phyloP scores from a whole-genome alignment of 2,113 vertebrate species.

The Mystacornis crossleyi region DNA sequence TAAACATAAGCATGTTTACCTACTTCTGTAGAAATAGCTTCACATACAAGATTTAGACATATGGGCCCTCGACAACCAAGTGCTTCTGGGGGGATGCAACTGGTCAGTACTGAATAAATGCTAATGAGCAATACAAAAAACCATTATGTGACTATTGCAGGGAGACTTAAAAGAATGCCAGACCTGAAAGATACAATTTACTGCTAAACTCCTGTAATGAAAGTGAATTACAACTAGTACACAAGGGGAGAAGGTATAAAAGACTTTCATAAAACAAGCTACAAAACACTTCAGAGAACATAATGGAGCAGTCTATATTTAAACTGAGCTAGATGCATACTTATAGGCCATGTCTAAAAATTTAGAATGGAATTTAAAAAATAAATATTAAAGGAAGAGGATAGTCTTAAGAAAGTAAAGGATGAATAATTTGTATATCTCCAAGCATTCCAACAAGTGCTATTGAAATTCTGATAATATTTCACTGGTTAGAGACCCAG shows the following conservation, averaged over 20 bases:
- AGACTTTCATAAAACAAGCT: background rate
- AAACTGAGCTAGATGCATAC: background rate
- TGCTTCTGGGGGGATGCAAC: background rate
- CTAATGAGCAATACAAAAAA: background rate
- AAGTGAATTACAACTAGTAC: background rate
- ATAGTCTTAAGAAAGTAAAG: background rate
- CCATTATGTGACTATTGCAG: rapidly evolving
- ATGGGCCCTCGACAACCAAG: background rate
- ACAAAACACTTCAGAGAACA: background rate
- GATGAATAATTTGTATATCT: background rate
- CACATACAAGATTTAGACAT: background rate
- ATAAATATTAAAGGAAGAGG: background rate
- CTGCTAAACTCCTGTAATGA: background rate
- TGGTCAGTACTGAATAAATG: background rate
- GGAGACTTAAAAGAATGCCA: background rate
- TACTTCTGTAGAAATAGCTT: background rate
- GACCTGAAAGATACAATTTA: background rate
- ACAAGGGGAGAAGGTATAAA: background rate
- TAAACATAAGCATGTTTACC: background rate
- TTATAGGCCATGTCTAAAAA: background rate
- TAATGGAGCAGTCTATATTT: background rate
- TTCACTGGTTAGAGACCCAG: background rate
- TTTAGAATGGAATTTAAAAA: background rate
- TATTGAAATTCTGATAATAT: background rate
- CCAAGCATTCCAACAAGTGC: background rate